Percentiles rank a stretch among this genome's conserved stretches.
Conservation (phyloP, 2,113 vertebrate species). For the Gymnorhina tibicen region DNA sequence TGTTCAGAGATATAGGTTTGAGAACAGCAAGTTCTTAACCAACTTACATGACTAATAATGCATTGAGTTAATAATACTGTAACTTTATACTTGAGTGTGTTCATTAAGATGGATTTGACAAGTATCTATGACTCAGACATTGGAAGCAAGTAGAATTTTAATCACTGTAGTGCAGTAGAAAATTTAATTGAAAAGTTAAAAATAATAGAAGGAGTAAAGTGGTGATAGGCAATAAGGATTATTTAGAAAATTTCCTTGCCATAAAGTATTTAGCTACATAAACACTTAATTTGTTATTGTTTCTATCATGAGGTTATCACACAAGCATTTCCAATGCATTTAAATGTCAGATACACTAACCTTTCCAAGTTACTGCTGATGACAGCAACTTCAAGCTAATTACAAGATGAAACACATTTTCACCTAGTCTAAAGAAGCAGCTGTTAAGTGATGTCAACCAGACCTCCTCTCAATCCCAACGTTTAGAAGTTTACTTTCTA, state of each 20-base stretch:
- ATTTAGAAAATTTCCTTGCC: not conserved
- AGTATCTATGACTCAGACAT: not conserved
- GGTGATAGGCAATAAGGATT: not conserved
- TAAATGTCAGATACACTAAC: not conserved
- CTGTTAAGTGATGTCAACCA: not conserved
- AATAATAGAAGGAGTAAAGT: not conserved
- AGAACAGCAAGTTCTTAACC: not conserved
- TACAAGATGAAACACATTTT: not conserved
- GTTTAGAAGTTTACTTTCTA: not conserved
- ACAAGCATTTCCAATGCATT: not conserved
- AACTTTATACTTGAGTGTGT: not conserved
- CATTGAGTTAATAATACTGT: not conserved
- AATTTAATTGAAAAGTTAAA: not conserved
- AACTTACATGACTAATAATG: not conserved
- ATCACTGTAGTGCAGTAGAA: not conserved
- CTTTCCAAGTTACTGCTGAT: not conserved
- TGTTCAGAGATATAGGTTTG: not conserved
- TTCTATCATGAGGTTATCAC: not conserved
- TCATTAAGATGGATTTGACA: not conserved
- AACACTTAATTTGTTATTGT: not conserved
- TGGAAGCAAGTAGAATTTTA: not conserved
- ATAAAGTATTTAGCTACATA: not conserved
- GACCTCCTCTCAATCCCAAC: not conserved
- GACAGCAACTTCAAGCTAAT: not conserved
- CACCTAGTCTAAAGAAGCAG: not conserved